Evolutionary conservation across 35 echinoderm and acorn worm species (phyloP), one percentile per base, ranked within the genome.

Genomic region (Antedon bifida): DNA sequence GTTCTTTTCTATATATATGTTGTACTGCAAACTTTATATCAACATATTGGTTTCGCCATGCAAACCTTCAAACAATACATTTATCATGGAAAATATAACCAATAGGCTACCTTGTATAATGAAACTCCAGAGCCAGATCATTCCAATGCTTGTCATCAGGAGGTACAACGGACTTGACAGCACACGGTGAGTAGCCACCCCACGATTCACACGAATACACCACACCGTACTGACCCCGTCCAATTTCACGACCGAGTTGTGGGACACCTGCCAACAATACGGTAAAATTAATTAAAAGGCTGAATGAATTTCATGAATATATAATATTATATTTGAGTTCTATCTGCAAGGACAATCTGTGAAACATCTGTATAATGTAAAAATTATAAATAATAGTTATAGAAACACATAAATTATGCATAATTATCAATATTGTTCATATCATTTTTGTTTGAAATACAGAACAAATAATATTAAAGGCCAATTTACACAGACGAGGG

Each of bases 131-230:
- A 32, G 94, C 94, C 26, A 97, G 55, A 75, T 97, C 94, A 88
- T 97, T 97, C 94, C 94, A 97, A 32, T 97, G 94, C 78, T 97
- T 97, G 39, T 97, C 94, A 85, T 97, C 94, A 36, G 90, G 94
- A 34, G 94, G 94, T 19, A 97, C 94, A 23, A 97, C 94, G 11
- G 94, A 97, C 75, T 92, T 97, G 42, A 97, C 90, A 30, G 90
- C 90, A 84, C 87, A 87, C 11, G 88, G 91, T 28, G 90, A 84
- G 32, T 90, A 80, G 19, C 87, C 82, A 32, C 90, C 94, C 94
- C 94, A 97, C 1, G 90, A 85, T 30, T 92, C 85, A 76, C 94
- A 92, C 1, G 90, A 89, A 79, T 92, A 97, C 39, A 97, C 94
- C 23, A 97, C 94, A 32, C 94, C 94, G 73, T 97, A 97, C 85